Base-by-base conservation (phyloP, 1,140 invertebrate genomes). In the Drosophila nasuta region DNA sequence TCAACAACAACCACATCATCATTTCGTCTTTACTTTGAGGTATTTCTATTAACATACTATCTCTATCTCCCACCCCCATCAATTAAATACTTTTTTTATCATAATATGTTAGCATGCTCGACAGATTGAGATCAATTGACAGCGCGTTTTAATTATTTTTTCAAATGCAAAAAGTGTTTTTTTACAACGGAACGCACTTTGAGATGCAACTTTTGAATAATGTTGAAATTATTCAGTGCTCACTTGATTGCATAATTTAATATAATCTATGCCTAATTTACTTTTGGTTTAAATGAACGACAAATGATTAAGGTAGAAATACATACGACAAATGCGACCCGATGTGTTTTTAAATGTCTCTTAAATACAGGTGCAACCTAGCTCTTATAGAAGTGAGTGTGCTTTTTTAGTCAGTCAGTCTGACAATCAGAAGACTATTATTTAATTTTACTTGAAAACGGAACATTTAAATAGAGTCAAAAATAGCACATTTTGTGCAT, bases 121-220 rank as follows among this genome's bases (percentile, higher is more conserved):
- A 30, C 67, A 79, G 75, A 86, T 76, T 48, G 60, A 81, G 78
- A 81, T 81, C 71, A 86, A 86, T 85, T 75, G 72, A 85, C 78
- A 63, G 51, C 46, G 70, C 49, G 45, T 71, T 78, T 69, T 88
- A 77, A 75, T 82, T 88, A 79, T 88, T 51, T 52, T 68, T 58
- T 46, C 6, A 67, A 71, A 72, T 79, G 62, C 58, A 38, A 48
- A 48, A 75, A 67, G 64, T 48, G 62, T 13, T 57, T 52, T 25
- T 57, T 74, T 65, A 54, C 33, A 35, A n/a, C 17, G 28, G 11
- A 46, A 33, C 33, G 7, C 4, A 33, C 25, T 56, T 65, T 46
- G 11, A 56, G 30, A 25, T 8, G 51, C 63, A 33, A 20, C 30
- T 58, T 11, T 10, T 28, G 15, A 25, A 38, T 35, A 35, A 3